A percentile compares a stretch with the other conserved stretches of the same genome.
phyloP scores from a whole-genome alignment of 2,888 invertebrate genomes.

The Herminia tarsipennalis region DNA sequence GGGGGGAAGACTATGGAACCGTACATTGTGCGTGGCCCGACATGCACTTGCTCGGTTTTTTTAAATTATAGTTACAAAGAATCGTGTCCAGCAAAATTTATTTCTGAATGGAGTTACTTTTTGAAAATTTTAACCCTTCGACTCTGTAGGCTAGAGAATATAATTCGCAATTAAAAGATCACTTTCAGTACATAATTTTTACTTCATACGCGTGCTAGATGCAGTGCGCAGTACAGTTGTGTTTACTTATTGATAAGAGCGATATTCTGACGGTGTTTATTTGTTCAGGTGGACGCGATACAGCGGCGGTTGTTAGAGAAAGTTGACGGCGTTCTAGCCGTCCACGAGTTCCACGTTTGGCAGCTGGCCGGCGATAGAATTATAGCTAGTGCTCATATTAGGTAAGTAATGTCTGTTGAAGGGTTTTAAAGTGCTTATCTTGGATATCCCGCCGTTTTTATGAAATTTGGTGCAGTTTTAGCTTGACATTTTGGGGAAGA shows the following conservation, averaged over 20 bases:
- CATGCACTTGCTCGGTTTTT: too few relatives aligned
- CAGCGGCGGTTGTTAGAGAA: slow-evolving; percentile 94
- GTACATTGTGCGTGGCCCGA: too few relatives aligned
- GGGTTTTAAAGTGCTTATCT: too few relatives aligned
- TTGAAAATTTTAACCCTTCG: too few relatives aligned
- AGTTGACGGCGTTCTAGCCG: slow-evolving; percentile 97
- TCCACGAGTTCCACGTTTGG: slow-evolving; percentile 99
- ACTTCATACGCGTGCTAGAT: neutral
- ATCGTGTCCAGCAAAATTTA: too few relatives aligned
- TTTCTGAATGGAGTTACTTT: too few relatives aligned
- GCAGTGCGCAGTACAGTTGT: neutral
- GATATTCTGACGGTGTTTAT: slow-evolving; percentile 29
- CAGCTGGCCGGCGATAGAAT: slow-evolving; percentile 98
- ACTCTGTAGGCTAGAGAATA: slow-evolving; percentile 6
- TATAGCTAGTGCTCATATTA: slow-evolving; percentile 98
- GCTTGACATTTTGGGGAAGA: too few relatives aligned
- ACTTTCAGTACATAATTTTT: neutral
- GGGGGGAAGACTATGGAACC: too few relatives aligned
- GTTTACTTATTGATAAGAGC: slow-evolving; percentile 9
- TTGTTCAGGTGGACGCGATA: slow-evolving; percentile 92
- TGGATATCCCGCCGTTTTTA: too few relatives aligned
- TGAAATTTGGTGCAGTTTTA: too few relatives aligned
- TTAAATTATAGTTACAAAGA: too few relatives aligned
- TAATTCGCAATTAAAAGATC: neutral
- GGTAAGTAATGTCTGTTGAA: slow-evolving; percentile 83